Percentiles rank a stretch among this genome's conserved stretches.
These are phyloP conservation scores for Dryas iulia DNA, from an alignment of 1,140 invertebrate genomes.

Conservation along the genomic window DNA sequence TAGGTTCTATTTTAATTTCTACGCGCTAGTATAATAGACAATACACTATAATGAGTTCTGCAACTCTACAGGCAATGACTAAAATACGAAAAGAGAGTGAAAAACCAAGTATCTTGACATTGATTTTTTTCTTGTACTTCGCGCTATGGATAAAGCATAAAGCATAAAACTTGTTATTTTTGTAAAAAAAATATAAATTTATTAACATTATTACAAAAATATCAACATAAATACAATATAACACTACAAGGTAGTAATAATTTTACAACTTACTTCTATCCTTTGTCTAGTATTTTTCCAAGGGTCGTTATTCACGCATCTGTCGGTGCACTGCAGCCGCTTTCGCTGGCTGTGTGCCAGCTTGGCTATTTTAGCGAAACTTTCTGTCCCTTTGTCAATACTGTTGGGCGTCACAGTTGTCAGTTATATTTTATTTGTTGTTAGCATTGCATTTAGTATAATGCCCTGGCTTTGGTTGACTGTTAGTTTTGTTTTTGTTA, in stretches of 20 bases:
- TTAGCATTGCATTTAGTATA: no score
- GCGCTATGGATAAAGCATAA: no score
- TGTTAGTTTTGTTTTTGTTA: not conserved
- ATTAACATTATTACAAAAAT: not conserved
- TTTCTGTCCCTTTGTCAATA: constrained; percentile 20
- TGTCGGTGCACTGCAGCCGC: constrained; percentile 4
- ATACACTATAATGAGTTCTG: no score
- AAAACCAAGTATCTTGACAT: no score
- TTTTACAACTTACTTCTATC: not conserved
- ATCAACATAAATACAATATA: no score
- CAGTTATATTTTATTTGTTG: not conserved
- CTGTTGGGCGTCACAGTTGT: not conserved
- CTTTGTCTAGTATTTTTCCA: constrained; percentile 14
- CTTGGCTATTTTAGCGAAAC: constrained; percentile 24
- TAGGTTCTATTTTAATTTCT: no score
- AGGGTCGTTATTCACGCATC: constrained; percentile 5
- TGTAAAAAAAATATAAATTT: not conserved
- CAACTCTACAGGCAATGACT: no score
- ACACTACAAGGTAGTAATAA: no score
- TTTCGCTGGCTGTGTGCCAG: constrained; percentile 22
- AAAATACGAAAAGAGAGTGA: no score
- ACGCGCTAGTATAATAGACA: no score
- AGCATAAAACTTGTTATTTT: no score
- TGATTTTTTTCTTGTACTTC: no score
- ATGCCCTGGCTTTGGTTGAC: not conserved